phyloP scores from a whole-genome alignment of 2,113 vertebrate genomes.

The Tragelaphus buxtoni region DNA sequence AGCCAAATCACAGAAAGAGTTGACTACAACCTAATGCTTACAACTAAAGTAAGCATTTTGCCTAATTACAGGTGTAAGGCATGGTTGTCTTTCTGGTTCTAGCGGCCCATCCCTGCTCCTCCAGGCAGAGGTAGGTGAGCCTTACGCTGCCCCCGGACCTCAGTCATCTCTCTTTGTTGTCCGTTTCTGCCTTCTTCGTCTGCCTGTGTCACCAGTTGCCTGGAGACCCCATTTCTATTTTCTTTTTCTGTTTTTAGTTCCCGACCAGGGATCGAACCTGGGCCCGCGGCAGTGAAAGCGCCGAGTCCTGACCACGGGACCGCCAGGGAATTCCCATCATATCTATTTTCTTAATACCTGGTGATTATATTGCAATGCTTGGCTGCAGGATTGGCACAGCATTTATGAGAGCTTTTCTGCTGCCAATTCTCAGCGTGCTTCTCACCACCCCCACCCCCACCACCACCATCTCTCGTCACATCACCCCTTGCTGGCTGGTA shows the following conservation, averaged over 20 bases:
- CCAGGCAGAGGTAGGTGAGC: background rate
- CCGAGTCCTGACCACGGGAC: background rate
- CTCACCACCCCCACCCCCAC: background rate
- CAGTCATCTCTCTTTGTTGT: background rate
- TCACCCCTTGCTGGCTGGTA: background rate
- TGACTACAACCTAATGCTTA: background rate
- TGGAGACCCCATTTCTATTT: background rate
- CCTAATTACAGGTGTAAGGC: constrained; percentile 35
- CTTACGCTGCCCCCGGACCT: background rate
- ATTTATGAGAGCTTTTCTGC: background rate
- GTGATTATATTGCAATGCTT: background rate
- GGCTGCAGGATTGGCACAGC: background rate
- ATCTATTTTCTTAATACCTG: background rate
- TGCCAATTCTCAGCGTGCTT: background rate
- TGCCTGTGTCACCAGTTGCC: background rate
- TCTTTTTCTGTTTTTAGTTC: background rate
- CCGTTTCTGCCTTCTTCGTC: background rate
- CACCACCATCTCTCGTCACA: background rate
- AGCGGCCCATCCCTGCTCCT: background rate
- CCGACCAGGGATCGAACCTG: background rate
- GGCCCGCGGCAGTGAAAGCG: accelerated
- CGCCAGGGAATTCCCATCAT: background rate
- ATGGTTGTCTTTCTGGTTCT: constrained; percentile 24
- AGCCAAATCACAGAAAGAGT: background rate
- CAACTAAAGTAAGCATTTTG: constrained; percentile 41